phyloP scores from a whole-genome alignment of 2,888 invertebrate species.

The Ctena decussata region DNA sequence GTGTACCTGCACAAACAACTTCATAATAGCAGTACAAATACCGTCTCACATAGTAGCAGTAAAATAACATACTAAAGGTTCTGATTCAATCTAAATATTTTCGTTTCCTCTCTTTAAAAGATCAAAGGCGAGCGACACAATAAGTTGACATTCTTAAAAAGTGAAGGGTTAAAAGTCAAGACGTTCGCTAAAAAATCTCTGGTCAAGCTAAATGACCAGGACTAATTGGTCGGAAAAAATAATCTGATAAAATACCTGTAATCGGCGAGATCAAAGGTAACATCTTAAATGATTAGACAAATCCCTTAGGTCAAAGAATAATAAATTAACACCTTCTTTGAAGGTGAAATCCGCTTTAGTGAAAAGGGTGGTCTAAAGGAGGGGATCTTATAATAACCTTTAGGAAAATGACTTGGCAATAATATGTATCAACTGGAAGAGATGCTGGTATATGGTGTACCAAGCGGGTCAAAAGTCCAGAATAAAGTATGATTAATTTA shows the following conservation, averaged over 20 bases:
- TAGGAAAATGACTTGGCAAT: neutral
- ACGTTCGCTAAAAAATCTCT: neutral
- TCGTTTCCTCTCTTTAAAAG: neutral
- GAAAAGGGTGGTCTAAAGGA: constrained; percentile 34
- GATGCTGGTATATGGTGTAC: too few species aligned
- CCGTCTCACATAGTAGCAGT: too few species aligned
- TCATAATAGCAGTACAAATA: too few species aligned
- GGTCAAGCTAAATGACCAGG: neutral
- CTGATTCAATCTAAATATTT: neutral
- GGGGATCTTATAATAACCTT: constrained; percentile 13
- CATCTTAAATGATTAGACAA: constrained; percentile 1
- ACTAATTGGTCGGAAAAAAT: constrained; percentile 12
- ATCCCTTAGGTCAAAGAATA: neutral
- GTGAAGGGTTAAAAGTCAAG: neutral
- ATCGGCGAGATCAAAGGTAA: neutral
- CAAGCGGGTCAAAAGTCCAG: too few species aligned
- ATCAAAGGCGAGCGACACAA: neutral
- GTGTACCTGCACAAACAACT: too few species aligned
- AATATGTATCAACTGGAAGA: too few species aligned
- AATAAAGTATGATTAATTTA: too few species aligned
- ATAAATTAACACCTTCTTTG: constrained; percentile 50
- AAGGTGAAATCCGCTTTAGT: constrained; percentile 55
- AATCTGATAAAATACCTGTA: constrained; percentile 13
- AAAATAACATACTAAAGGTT: too few species aligned
- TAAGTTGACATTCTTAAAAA: constrained; percentile 2